Base-by-base conservation (phyloP, 2,888 invertebrate species). In the Macrophya alboannulata region DNA sequence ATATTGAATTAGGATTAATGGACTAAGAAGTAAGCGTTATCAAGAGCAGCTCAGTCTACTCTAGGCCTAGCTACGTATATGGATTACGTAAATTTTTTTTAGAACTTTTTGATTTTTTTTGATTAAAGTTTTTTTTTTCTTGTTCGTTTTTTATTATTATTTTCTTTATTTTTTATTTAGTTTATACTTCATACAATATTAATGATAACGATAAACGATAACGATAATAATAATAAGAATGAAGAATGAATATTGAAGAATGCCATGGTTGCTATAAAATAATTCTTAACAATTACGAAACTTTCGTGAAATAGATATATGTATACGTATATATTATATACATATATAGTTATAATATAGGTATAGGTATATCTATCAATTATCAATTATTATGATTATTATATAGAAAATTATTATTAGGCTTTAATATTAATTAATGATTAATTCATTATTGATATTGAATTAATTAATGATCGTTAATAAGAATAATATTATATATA, bases 1-100 rank as follows among this genome's bases (percentile, higher is more conserved):
- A 79, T 79, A 79, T 79, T 79, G 79, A 79, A 15, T 25, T 79
- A 79, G 79, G 79, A 59, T 79, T 79, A 79, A 79, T 37, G n/a
- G 8, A 71, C 9, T 40, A 71, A 71, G 17, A 71, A 71, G 5
- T 77, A 79, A 79, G 79, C 79, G 79, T 79, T 79, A 83, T 83
- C 51, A 45, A 79, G 84, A 84, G 84, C 77, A 84, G 84, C 86
- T 91, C 89, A 89, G 89, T 89, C 89, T 90, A 91, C 89, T 90
- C 89, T 90, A 90, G 92, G 92, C 92, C 92, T 92, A 92, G 88
- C 84, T 89, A 89, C 89, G 89, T 90, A 91, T 87, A 86, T 86
- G 84, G 59, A 82, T 71, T 89, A 90, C 88, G 86, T 85, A 87
- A 87, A 87, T 88, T 85, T 86, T 51, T n/a, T 25, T 51, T 37